Evolutionary conservation across 2,888 invertebrate genomes (phyloP).

Genomic region (Drosophila hawaiiensis): DNA sequence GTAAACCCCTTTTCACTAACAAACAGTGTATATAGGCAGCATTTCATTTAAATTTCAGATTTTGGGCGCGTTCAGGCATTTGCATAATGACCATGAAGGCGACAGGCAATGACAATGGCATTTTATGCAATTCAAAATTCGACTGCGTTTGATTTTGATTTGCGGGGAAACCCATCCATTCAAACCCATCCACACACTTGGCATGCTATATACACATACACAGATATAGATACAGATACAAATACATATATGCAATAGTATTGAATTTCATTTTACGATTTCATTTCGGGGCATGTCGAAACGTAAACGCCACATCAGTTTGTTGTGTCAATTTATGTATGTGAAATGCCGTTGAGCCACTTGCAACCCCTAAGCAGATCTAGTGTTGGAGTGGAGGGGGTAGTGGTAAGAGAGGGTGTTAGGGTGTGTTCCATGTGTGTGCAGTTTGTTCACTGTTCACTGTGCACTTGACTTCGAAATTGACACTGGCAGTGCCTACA

Average conservation of each 20-base stretch:
- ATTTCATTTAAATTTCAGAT: slow-evolving; percentile 25
- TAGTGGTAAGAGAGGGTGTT: not conserved
- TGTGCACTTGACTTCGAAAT: slow-evolving; percentile 54
- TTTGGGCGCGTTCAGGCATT: slow-evolving; percentile 24
- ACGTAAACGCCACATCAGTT: slow-evolving; percentile 50
- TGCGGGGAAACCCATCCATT: slow-evolving; percentile 11
- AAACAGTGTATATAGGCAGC: slow-evolving; percentile 8
- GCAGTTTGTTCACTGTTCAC: slow-evolving; percentile 18
- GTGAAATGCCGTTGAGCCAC: slow-evolving; percentile 45
- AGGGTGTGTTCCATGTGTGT: slow-evolving; percentile 28
- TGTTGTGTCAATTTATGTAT: slow-evolving; percentile 72
- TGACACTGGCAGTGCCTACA: slow-evolving; percentile 49
- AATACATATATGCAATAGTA: slow-evolving; percentile 27
- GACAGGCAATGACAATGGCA: slow-evolving; percentile 40
- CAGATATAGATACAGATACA: not conserved
- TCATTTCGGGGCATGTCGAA: slow-evolving; percentile 54
- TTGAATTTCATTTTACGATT: slow-evolving; percentile 75
- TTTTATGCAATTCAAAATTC: slow-evolving; percentile 51
- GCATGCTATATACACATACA: not conserved
- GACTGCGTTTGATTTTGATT: slow-evolving; percentile 35
- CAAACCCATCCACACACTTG: not conserved
- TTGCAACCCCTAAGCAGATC: slow-evolving; percentile 52
- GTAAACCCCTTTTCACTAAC: not conserved
- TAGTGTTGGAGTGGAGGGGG: not conserved
- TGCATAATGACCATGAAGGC: slow-evolving; percentile 50